Percentiles rank a stretch among this genome's conserved stretches.
phyloP scores from a whole-genome alignment of 2,888 invertebrate genomes.

The Apamea sordens region DNA sequence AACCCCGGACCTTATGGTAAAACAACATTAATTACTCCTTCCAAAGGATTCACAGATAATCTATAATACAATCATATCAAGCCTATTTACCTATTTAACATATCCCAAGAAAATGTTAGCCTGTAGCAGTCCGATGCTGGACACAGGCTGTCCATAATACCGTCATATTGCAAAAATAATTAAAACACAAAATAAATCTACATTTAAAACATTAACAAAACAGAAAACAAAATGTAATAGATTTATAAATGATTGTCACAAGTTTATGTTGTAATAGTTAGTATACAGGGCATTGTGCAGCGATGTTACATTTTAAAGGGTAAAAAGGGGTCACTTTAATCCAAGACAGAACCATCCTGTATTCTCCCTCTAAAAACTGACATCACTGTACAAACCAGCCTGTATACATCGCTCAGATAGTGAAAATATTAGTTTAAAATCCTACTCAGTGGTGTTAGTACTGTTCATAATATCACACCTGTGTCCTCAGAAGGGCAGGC shows the following conservation, averaged over 20 bases:
- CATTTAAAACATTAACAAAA: conserved; percentile 21
- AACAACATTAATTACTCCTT: background rate
- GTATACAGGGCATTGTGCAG: background rate
- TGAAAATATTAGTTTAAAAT: conserved; percentile 12
- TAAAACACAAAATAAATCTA: conserved; percentile 29
- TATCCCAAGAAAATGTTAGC: background rate
- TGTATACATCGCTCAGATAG: conserved; percentile 16
- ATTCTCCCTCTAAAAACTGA: background rate
- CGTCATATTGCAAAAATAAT: background rate
- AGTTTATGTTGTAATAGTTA: conserved; percentile 14
- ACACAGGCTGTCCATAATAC: background rate
- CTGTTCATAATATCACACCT: background rate
- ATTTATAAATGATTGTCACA: conserved; percentile 27
- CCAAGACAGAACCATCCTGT: background rate
- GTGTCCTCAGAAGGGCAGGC: background rate
- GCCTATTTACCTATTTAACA: background rate
- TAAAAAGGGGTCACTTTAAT: background rate
- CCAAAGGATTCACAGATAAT: background rate
- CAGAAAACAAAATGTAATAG: conserved; percentile 9
- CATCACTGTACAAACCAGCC: background rate
- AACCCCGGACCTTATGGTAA: background rate
- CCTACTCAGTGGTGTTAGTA: conserved; percentile 12
- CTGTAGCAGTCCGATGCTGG: too few relatives aligned
- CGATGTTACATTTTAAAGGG: background rate
- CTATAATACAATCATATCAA: conserved; percentile 6